Evolutionary conservation across 2,888 invertebrate species (phyloP), one percentile per base, ranked within the genome.

Genomic region (Lochmaea capreae): DNA sequence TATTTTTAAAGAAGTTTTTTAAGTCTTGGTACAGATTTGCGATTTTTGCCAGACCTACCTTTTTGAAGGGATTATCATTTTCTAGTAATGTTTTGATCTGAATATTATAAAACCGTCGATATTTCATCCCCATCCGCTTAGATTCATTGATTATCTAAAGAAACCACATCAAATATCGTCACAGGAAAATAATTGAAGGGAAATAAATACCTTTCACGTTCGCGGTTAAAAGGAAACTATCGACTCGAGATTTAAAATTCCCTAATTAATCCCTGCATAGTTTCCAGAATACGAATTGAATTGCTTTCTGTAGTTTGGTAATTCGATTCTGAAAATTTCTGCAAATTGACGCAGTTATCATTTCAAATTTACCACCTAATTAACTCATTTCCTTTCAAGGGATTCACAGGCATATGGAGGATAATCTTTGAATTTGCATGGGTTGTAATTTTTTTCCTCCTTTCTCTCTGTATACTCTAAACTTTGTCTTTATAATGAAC

Each of bases 231-330:
- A 67, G 67, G 59, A 59, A 46, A 26, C 59, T 18, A 58, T 67
- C 22, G 58, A 57, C 46, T 67, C 8, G 16, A 58, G 67, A 67
- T 58, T 62, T 49, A 33, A 8, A 68, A 52, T 49, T 39, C 61
- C 10, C 22, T 52, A 68, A 68, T 68, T 68, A 61, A 68, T 68
- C 62, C 54, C 61, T 18, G 42, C 67, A 46, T 67, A 59, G 67
- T 67, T 67, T 59, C 58, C 18, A 16, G 26, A 16, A 68, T 18
- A 18, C 16, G 59, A 46, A 68, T 49, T n/a, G 59, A 46, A 68
- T 49, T n/a, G 59, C 59, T 61, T 57, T 18, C 65, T 14, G 65
- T 39, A 65, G 52, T 65, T 39, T 18, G 33, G 42, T 54, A 10
- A 54, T 10, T 54, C 10, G 18, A 54, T 43, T 67, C 22, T 57